These are phyloP conservation scores for Yponomeuta sedellus DNA, from an alignment of 2,888 invertebrate genomes.

Conservation along the genomic window DNA sequence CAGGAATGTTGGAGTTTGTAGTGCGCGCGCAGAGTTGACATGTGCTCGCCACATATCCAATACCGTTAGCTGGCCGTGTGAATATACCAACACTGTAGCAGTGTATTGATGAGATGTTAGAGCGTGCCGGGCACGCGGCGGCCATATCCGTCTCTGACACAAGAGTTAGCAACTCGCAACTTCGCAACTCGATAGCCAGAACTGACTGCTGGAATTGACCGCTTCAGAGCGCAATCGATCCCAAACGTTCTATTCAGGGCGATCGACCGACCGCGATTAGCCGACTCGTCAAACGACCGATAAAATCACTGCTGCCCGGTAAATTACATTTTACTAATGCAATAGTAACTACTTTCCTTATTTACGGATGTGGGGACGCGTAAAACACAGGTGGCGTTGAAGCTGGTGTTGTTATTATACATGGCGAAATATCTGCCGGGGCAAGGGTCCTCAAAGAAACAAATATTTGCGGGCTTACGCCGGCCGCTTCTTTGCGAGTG, in stretches of 20 bases:
- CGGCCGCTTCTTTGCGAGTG: conserved; percentile 31
- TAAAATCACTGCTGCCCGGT: not conserved
- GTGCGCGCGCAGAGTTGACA: no score
- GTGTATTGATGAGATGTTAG: not conserved
- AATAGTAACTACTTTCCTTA: not conserved
- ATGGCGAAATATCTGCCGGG: conserved; percentile 24
- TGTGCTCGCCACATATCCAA: no score
- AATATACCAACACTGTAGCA: not conserved
- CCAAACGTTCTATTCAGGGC: not conserved
- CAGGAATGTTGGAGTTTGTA: no score
- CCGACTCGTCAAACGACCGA: not conserved
- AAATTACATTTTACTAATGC: not conserved
- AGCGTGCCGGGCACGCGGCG: conserved; percentile 41
- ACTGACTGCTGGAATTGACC: conserved; percentile 1
- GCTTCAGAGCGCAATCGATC: not conserved
- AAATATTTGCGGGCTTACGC: conserved; percentile 55
- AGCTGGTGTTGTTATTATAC: not conserved
- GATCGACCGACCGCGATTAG: not conserved
- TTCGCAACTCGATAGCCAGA: not conserved
- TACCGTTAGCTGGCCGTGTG: not conserved
- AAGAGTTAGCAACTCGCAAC: conserved; percentile 25
- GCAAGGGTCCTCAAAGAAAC: conserved; percentile 46
- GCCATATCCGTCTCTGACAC: conserved; percentile 54
- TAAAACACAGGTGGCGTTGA: not conserved
- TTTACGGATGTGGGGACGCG: not conserved